Evolutionary conservation across 2,113 vertebrate species (phyloP).

Genomic region (Barnardius zonarius): DNA sequence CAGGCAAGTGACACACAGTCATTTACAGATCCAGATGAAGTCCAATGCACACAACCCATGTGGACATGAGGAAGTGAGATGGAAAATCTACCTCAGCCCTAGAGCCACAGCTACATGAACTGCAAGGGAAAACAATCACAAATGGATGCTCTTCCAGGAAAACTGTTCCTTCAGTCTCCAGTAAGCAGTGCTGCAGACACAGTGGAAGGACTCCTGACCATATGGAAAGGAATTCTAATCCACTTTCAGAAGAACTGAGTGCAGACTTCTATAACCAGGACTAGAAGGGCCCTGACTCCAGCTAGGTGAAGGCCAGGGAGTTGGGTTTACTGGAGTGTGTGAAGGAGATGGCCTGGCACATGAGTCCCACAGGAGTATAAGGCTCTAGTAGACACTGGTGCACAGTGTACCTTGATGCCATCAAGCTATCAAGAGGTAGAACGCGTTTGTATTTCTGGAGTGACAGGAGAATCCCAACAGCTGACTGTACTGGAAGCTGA

Average conservation of each 20-base stretch:
- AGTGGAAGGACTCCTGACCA: background rate
- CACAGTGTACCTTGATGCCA: background rate
- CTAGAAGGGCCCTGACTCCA: background rate
- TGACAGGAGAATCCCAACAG: background rate
- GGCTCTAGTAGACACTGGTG: background rate
- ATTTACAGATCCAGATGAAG: background rate
- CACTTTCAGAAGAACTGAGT: background rate
- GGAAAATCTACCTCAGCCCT: background rate
- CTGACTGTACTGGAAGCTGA: background rate
- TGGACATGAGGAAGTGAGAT: background rate
- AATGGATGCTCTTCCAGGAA: background rate
- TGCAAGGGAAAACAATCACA: background rate
- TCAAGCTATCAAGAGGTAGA: background rate
- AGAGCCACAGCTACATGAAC: background rate
- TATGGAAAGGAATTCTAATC: background rate
- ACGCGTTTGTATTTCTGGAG: background rate
- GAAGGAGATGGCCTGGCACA: background rate
- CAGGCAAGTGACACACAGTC: background rate
- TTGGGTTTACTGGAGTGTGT: background rate
- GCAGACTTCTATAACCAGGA: background rate
- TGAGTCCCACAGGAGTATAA: background rate
- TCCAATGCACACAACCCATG: background rate
- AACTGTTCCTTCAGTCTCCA: background rate
- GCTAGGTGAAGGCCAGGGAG: background rate
- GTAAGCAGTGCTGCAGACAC: background rate